Percentiles rank a stretch among this genome's conserved stretches.
These are phyloP conservation scores for Aurelia coerulea DNA, from an alignment of 30 jellyfish, hydroid and myxozoan genomes.

Conservation along the genomic window DNA sequence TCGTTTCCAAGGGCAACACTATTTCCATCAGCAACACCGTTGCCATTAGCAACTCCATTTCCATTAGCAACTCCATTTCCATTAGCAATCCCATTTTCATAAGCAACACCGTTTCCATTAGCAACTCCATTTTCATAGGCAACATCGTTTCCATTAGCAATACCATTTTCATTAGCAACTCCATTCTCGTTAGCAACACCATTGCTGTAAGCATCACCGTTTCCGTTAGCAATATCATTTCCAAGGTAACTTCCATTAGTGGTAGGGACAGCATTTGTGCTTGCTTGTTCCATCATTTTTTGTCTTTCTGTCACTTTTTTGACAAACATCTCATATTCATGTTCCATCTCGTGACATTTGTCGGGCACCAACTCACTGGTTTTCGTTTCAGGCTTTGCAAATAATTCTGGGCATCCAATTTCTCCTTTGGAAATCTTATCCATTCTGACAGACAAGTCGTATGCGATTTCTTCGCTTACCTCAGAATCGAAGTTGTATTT, in stretches of 20 bases:
- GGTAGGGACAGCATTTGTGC: neutral
- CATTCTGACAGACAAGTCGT: conserved; percentile 80
- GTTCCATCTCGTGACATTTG: conserved; percentile 76
- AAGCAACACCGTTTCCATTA: neutral
- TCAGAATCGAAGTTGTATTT: conserved; percentile 85
- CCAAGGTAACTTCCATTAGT: conserved; percentile 5
- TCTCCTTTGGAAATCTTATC: conserved; percentile 86
- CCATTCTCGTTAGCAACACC: conserved; percentile 57
- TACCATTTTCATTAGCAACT: conserved; percentile 43
- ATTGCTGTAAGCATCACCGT: conserved; percentile 14
- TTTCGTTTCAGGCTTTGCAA: conserved; percentile 93
- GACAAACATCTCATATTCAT: conserved; percentile 74
- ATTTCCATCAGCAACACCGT: conserved; percentile 35
- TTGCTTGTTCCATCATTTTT: conserved; percentile 12
- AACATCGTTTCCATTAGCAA: conserved; percentile 22
- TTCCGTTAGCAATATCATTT: conserved; percentile 8
- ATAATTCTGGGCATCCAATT: conserved; percentile 90
- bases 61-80: conserved; percentile 33
- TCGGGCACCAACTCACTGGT: conserved; percentile 83
- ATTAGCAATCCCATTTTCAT: conserved; percentile 27
- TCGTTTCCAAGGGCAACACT: conserved; percentile 15
- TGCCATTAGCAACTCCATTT: conserved; percentile 28
- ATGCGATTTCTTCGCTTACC: conserved; percentile 80
- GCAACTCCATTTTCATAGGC: neutral
- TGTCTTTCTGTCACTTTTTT: conserved; percentile 58